A percentile compares a stretch with the other conserved stretches of the same genome.
These are phyloP conservation scores for Dastarcus helophoroides DNA, from an alignment of 2,888 invertebrate species.

Conservation along the genomic window DNA sequence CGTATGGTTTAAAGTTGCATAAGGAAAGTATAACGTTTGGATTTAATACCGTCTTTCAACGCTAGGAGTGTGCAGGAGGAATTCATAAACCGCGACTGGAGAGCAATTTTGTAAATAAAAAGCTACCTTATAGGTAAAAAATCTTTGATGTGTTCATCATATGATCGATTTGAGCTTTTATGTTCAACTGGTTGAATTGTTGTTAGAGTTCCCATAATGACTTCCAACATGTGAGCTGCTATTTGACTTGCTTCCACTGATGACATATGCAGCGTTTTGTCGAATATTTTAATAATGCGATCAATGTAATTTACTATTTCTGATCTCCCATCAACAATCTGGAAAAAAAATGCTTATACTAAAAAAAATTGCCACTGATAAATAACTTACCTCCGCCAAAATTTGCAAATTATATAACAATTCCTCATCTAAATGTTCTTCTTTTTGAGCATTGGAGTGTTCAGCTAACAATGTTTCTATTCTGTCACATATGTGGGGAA, in stretches of 20 bases:
- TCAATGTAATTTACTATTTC: slow-evolving; percentile 55
- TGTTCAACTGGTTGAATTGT: slow-evolving; percentile 50
- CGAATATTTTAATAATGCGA: slow-evolving; percentile 52
- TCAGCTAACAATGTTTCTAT: slow-evolving; percentile 49
- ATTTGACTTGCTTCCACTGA: slow-evolving; percentile 54
- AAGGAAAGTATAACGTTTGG: too few relatives aligned
- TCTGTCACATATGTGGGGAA: slow-evolving; percentile 60
- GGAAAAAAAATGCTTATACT: slow-evolving; percentile 14
- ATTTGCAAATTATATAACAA: slow-evolving; percentile 66
- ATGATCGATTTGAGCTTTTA: slow-evolving; percentile 48
- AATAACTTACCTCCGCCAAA: slow-evolving; percentile 49
- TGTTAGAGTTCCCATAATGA: slow-evolving; percentile 49
- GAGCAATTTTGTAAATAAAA: too few relatives aligned
- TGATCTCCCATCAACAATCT: slow-evolving; percentile 53
- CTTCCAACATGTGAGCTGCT: slow-evolving; percentile 49
- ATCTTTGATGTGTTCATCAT: slow-evolving; percentile 51
- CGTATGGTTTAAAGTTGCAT: too few relatives aligned
- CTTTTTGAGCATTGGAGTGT: slow-evolving; percentile 54
- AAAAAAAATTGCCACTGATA: slow-evolving; percentile 6
- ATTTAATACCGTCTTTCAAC: too few relatives aligned
- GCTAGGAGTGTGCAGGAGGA: too few relatives aligned
- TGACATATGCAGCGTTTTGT: slow-evolving; percentile 56
- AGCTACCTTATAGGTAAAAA: slow-evolving; percentile 55
- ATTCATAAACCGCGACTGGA: too few relatives aligned
- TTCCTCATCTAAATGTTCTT: slow-evolving; percentile 68